Percentiles rank a stretch among this genome's conserved stretches.
Conservation (phyloP, 2,888 invertebrate species). For the Spilosoma lubricipeda region DNA sequence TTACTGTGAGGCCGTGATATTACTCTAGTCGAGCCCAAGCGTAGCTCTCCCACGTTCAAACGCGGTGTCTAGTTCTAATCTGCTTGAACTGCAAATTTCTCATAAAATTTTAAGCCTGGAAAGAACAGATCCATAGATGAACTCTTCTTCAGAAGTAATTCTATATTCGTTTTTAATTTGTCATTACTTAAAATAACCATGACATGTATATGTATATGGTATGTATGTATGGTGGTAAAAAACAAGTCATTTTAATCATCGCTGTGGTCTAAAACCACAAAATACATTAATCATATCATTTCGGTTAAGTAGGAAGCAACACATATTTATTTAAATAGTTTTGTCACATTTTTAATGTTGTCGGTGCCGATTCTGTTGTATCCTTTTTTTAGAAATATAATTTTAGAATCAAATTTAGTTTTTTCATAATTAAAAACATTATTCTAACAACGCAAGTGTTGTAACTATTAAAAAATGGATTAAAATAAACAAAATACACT, state of each 20-base stretch:
- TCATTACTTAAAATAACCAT: neutral
- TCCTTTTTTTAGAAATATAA: neutral
- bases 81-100: neutral
- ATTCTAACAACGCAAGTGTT: too few relatives aligned
- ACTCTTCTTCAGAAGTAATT: neutral
- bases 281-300: slow-evolving; percentile 2
- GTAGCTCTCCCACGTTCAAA: too few relatives aligned
- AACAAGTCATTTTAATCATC: neutral
- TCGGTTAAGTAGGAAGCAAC: neutral
- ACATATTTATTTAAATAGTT: neutral
- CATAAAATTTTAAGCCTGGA: neutral
- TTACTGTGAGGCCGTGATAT: too few relatives aligned
- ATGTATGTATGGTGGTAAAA: neutral
- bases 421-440: too few relatives aligned
- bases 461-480: too few relatives aligned
- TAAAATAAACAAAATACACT: too few relatives aligned
- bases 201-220: neutral
- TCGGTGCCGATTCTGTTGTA: neutral
- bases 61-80: neutral
- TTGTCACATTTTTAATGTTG: neutral
- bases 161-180: neutral
- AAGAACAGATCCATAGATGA: neutral
- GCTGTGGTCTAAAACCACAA: neutral
- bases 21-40: too few relatives aligned
- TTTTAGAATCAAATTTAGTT: neutral